Evolutionary conservation across 2,888 invertebrate species (phyloP).

Genomic region (Cylindroiulus punctatus): DNA sequence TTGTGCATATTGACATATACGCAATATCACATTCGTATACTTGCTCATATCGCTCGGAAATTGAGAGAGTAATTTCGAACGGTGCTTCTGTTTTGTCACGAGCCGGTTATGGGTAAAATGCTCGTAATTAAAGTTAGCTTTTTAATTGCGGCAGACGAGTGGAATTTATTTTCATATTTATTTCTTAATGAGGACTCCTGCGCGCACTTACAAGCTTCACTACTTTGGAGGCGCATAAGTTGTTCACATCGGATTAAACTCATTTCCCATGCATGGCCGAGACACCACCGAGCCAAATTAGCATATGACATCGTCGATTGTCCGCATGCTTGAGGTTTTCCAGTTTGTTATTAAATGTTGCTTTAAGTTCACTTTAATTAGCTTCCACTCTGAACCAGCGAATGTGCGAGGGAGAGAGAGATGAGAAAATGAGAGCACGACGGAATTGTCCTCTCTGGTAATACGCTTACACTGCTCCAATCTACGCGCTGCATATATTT

Average conservation of each 20-base stretch:
- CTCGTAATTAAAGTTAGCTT: slow-evolving; percentile 10
- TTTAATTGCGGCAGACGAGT: slow-evolving; percentile 18
- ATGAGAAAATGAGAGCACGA: not conserved
- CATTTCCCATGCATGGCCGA: slow-evolving; percentile 6
- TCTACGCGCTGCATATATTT: slow-evolving; percentile 1
- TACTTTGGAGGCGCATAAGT: not conserved
- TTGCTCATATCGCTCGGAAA: too few relatives aligned
- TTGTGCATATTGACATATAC: too few relatives aligned
- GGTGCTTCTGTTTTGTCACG: not conserved
- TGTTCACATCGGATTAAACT: slow-evolving; percentile 18
- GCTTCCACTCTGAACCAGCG: slow-evolving; percentile 18
- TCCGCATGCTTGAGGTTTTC: slow-evolving; percentile 10
- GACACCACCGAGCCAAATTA: not conserved
- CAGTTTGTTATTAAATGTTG: slow-evolving; percentile 11
- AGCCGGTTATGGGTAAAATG: not conserved
- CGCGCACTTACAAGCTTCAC: not conserved
- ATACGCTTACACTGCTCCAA: not conserved
- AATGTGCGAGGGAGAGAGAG: not conserved
- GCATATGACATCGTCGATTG: slow-evolving; percentile 18
- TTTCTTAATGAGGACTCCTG: slow-evolving; percentile 1
- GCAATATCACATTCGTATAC: too few relatives aligned
- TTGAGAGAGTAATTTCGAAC: not conserved
- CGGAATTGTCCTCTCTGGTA: not conserved
- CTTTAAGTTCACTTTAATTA: slow-evolving; percentile 18
- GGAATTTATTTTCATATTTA: slow-evolving; percentile 18